These are phyloP conservation scores for Tragelaphus eurycerus DNA, from an alignment of 2,797 vertebrate genomes.

Conservation along the genomic window DNA sequence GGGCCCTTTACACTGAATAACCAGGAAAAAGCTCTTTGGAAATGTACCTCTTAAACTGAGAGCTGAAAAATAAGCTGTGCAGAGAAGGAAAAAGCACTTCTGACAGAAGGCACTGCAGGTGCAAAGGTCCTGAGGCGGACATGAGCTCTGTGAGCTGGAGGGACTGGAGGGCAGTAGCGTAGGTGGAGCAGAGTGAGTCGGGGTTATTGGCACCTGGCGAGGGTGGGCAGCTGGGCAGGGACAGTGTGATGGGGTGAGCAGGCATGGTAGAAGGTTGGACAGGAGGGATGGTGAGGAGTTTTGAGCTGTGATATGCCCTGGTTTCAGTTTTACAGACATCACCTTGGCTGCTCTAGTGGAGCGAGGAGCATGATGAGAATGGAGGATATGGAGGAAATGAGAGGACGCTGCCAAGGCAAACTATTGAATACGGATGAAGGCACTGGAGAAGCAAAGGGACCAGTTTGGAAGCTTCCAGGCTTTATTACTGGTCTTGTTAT, in stretches of 20 bases:
- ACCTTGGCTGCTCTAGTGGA: not conserved
- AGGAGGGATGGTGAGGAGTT: not conserved
- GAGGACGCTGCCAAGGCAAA: not conserved
- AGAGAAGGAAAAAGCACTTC: not conserved
- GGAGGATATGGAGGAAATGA: fast-evolving
- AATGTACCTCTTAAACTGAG: not conserved
- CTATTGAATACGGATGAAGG: not conserved
- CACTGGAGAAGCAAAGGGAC: not conserved
- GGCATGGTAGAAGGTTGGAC: not conserved
- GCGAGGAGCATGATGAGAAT: not conserved
- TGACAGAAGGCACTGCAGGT: not conserved
- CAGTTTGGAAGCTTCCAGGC: not conserved
- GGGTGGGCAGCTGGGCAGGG: not conserved
- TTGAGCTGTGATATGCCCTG: not conserved
- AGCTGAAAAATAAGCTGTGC: not conserved
- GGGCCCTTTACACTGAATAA: not conserved
- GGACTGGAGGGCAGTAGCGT: not conserved
- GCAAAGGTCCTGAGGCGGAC: not conserved
- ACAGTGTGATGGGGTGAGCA: fast-evolving
- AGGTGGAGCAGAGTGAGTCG: not conserved
- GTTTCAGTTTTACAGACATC: not conserved
- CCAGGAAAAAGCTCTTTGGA: not conserved
- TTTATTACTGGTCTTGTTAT: not conserved
- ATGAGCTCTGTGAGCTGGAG: not conserved
- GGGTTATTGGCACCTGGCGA: fast-evolving